These are phyloP conservation scores for Pseudotriccus pelzelni DNA, from an alignment of 2,797 vertebrate genomes.

Conservation along the genomic window DNA sequence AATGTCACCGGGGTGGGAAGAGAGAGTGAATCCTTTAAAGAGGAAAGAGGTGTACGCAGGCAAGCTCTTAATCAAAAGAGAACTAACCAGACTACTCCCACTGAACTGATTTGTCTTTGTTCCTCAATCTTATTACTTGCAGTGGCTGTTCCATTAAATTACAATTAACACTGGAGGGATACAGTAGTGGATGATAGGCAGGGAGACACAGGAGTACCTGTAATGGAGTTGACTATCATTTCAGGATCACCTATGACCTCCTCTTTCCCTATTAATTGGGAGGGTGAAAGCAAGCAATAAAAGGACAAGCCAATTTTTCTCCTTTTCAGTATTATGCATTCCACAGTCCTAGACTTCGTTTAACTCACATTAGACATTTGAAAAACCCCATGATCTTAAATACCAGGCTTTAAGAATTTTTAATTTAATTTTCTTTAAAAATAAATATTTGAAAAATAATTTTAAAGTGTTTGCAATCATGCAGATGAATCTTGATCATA, in stretches of 20 bases:
- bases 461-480: constrained; percentile 58
- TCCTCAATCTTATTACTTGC: neutral
- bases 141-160: neutral
- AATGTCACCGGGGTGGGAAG: neutral
- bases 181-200: neutral
- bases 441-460: constrained; percentile 58
- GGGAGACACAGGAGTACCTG: neutral
- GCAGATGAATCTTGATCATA: constrained; percentile 43
- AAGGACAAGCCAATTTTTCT: neutral
- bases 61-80: neutral
- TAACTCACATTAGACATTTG: neutral
- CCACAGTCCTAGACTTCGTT: neutral
- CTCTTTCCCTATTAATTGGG: neutral
- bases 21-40: neutral
- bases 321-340: neutral
- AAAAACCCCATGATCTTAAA: neutral
- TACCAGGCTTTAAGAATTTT: neutral
- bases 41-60: neutral
- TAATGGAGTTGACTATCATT: neutral
- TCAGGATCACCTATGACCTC: neutral
- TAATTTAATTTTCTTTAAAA: constrained; percentile 45
- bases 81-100: neutral
- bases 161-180: neutral
- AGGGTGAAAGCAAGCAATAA: neutral
- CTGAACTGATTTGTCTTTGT: constrained; percentile 1